phyloP scores from a whole-genome alignment of 2,888 invertebrate genomes.

The Melanostoma scalare region DNA sequence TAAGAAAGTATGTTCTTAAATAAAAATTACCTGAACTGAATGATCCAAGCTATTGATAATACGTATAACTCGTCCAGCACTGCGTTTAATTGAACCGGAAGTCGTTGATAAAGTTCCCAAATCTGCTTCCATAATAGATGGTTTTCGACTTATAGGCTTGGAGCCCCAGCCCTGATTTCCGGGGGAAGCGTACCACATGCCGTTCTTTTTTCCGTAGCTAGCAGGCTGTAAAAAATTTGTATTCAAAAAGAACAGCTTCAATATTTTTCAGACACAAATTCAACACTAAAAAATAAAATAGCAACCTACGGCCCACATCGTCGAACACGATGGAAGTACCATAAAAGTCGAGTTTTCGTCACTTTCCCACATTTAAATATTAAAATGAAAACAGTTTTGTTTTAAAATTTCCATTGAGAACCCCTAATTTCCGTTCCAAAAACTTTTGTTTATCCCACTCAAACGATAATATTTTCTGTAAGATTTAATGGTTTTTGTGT shows the following conservation, averaged over 20 bases:
- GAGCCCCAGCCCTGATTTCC: conserved; percentile 84
- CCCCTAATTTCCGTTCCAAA: background rate
- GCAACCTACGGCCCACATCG: conserved; percentile 82
- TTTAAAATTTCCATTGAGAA: background rate
- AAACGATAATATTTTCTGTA: too few relatives aligned
- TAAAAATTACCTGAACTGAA: conserved; percentile 92
- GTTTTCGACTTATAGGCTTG: conserved; percentile 90
- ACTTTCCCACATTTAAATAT: conserved; percentile 84
- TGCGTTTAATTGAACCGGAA: conserved; percentile 86
- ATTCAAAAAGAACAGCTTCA: too few relatives aligned
- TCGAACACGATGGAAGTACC: conserved; percentile 86
- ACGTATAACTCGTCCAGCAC: conserved; percentile 93
- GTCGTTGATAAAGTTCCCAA: conserved; percentile 86
- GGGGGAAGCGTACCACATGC: conserved; percentile 90
- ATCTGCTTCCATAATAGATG: conserved; percentile 91
- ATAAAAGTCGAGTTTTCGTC: conserved; percentile 87
- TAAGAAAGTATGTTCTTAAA: conserved; percentile 50
- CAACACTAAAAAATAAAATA: conserved; percentile 70
- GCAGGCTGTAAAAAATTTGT: conserved; percentile 85
- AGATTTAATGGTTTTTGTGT: background rate
- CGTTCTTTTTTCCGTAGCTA: conserved; percentile 95
- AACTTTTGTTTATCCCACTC: background rate
- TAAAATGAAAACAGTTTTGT: background rate
- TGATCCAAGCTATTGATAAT: conserved; percentile 97
- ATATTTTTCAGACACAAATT: conserved; percentile 51